Percentiles rank a stretch among this genome's conserved stretches.
phyloP scores from a whole-genome alignment of 2,888 invertebrate species.

The Hesperia comma region DNA sequence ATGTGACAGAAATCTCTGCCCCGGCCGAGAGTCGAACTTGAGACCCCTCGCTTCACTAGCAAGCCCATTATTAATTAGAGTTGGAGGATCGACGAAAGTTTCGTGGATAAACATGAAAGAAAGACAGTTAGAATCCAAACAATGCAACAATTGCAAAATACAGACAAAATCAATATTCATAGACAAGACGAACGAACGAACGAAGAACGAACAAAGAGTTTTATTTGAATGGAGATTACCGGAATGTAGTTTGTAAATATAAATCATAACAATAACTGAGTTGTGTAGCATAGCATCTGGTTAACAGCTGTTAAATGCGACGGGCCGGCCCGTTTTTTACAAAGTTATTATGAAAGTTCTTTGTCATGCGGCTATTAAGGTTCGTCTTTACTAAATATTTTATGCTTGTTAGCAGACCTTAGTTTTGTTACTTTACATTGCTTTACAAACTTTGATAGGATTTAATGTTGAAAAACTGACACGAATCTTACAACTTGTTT shows the following conservation, averaged over 20 bases:
- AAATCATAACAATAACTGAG: constrained; percentile 44
- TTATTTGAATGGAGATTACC: constrained; percentile 12
- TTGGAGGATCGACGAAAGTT: no score
- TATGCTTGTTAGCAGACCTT: neutral
- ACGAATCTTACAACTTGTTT: no score
- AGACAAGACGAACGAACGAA: constrained; percentile 8
- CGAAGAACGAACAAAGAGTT: constrained; percentile 14
- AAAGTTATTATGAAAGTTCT: constrained; percentile 31
- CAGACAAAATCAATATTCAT: constrained; percentile 15
- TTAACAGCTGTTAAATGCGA: constrained; percentile 38
- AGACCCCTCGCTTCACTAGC: no score
- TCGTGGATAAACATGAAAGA: neutral
- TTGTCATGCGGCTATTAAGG: constrained; percentile 8
- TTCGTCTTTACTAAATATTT: neutral
- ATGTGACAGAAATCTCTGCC: no score
- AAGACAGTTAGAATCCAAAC: neutral
- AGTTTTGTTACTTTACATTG: constrained; percentile 1
- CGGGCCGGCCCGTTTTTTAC: constrained; percentile 36
- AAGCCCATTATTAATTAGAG: no score
- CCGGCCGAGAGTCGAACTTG: no score
- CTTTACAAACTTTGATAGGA: neutral
- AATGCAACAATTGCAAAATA: constrained; percentile 12
- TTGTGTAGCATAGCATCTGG: constrained; percentile 44
- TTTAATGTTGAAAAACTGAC: neutral
- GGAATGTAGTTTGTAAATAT: constrained; percentile 32